These are phyloP conservation scores for Halesus radiatus DNA, from an alignment of 1,140 invertebrate genomes.

Conservation along the genomic window DNA sequence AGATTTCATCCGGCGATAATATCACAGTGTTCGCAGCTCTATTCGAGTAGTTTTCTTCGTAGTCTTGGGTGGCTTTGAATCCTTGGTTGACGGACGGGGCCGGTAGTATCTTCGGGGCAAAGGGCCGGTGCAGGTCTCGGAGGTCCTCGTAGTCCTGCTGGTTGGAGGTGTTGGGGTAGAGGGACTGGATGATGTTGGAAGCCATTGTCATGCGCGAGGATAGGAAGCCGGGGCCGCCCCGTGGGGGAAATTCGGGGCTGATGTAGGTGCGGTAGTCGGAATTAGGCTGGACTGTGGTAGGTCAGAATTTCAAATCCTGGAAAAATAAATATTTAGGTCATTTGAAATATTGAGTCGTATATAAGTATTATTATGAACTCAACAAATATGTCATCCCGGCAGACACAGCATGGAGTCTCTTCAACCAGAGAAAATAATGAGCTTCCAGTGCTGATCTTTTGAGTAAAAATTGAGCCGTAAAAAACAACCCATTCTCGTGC, in stretches of 20 bases:
- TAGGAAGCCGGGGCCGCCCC: constrained; percentile 47
- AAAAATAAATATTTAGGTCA: too few species aligned
- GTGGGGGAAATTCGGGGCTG: constrained; percentile 45
- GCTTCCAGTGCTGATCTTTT: too few species aligned
- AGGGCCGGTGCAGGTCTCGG: constrained; percentile 42
- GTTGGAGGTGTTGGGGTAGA: constrained; percentile 61
- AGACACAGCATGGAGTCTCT: too few species aligned
- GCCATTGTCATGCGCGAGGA: constrained; percentile 64
- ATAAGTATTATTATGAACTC: too few species aligned
- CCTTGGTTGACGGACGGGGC: background rate
- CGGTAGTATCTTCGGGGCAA: constrained; percentile 35
- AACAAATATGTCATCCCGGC: too few species aligned
- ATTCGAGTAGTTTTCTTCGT: background rate
- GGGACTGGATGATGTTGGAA: constrained; percentile 65
- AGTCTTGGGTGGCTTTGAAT: constrained; percentile 1
- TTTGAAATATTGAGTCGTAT: too few species aligned
- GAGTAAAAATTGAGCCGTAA: too few species aligned
- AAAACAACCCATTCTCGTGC: too few species aligned
- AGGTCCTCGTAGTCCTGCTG: constrained; percentile 62
- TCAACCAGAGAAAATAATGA: too few species aligned
- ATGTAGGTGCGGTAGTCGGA: constrained; percentile 49
- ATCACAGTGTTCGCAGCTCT: background rate
- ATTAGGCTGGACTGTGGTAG: constrained; percentile 61
- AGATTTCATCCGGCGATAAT: background rate
- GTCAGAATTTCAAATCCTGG: constrained; percentile 74